phyloP scores from a whole-genome alignment of 2,113 vertebrate genomes.

The Marmota flaviventris region DNA sequence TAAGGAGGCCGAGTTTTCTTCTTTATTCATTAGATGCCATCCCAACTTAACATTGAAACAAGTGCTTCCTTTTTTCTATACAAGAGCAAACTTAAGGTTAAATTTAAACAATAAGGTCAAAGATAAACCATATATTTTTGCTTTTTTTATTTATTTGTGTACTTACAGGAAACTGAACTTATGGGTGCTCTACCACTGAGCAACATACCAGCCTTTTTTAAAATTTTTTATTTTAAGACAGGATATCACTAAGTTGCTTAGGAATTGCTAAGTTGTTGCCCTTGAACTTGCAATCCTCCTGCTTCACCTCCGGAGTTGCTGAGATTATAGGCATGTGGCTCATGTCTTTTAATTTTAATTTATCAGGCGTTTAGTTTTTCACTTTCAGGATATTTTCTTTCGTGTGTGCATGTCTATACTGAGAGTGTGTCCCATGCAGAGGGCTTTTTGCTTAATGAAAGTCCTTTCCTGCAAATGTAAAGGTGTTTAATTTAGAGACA shows the following conservation, averaged over 20 bases:
- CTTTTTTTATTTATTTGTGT: no score
- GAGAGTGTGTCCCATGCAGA: neutral
- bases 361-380: neutral
- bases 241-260: no score
- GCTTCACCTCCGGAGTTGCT: no score
- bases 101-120: neutral
- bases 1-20: neutral
- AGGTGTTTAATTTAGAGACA: neutral
- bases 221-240: no score
- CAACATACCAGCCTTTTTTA: no score
- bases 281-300: no score
- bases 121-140: no score
- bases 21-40: neutral
- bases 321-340: no score
- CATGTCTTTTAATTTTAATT: neutral
- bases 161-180: no score
- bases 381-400: neutral
- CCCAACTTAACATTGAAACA: neutral
- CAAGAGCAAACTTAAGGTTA: neutral
- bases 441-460: neutral
- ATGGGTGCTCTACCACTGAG: no score
- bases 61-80: neutral
- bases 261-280: no score
- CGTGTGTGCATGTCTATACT: neutral
- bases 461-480: neutral